phyloP scores from a whole-genome alignment of 2,888 invertebrate species.

The Candidula unifasciata region DNA sequence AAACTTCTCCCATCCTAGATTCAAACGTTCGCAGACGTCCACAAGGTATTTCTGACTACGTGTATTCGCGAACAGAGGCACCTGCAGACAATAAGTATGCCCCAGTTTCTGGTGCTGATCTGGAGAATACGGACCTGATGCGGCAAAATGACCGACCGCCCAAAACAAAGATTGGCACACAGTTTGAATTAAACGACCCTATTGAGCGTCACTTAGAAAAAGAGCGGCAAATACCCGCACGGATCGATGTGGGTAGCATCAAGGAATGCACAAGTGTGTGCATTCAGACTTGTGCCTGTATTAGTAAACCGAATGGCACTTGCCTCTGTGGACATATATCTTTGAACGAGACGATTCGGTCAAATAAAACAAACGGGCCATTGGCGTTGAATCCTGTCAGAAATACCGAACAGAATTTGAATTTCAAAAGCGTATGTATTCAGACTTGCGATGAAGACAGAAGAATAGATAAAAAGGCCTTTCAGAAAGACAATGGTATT shows the following conservation, averaged over 20 bases:
- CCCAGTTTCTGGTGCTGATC: no score
- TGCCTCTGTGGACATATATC: slow-evolving; percentile 10
- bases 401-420: neutral
- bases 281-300: slow-evolving; percentile 21
- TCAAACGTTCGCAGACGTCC: neutral
- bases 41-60: neutral
- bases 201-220: neutral
- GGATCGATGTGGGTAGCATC: no score
- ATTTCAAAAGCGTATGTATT: slow-evolving; percentile 2
- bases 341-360: neutral
- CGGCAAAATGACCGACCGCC: neutral
- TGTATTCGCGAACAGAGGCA: neutral
- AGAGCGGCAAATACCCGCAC: neutral
- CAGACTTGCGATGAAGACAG: neutral
- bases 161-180: neutral
- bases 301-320: slow-evolving; percentile 6
- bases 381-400: neutral
- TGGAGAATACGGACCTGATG: no score
- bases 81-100: neutral
- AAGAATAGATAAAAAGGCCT: neutral
- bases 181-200: neutral
- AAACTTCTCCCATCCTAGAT: neutral
- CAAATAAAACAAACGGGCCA: neutral
- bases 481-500: neutral
- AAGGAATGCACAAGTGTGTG: neutral